Evolutionary conservation across 2,113 vertebrate genomes (phyloP).

Genomic region (Hippotragus niger): DNA sequence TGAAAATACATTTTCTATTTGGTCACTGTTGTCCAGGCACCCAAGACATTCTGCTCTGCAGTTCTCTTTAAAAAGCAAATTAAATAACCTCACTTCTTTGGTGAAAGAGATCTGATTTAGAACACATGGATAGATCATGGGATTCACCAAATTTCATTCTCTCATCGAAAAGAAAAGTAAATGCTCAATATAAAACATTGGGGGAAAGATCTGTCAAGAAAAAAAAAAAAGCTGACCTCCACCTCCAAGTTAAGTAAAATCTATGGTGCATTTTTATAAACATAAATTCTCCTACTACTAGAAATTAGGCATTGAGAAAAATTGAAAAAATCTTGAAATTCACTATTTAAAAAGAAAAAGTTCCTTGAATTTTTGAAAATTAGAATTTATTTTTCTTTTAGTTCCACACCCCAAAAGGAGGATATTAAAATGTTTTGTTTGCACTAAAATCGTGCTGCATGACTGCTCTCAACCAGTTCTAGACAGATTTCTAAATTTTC

Average conservation of each 20-base stretch:
- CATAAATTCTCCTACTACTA: neutral
- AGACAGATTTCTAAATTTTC: constrained; percentile 25
- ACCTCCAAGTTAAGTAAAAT: neutral
- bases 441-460: neutral
- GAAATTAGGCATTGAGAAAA: neutral
- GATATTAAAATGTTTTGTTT: neutral
- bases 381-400: neutral
- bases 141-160: neutral
- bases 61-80: neutral
- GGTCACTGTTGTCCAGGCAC: neutral
- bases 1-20: neutral
- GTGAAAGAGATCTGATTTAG: neutral
- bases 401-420: neutral
- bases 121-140: neutral
- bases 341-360: neutral
- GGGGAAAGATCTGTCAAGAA: neutral
- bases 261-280: neutral
- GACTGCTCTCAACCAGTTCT: constrained; percentile 5
- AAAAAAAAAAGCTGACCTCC: neutral
- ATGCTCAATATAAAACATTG: neutral
- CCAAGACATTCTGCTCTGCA: neutral
- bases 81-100: neutral
- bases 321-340: neutral
- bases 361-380: neutral
- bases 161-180: neutral